These are phyloP conservation scores for Trichogramma dendrolimi DNA, from an alignment of 2,888 invertebrate species.

Conservation along the genomic window DNA sequence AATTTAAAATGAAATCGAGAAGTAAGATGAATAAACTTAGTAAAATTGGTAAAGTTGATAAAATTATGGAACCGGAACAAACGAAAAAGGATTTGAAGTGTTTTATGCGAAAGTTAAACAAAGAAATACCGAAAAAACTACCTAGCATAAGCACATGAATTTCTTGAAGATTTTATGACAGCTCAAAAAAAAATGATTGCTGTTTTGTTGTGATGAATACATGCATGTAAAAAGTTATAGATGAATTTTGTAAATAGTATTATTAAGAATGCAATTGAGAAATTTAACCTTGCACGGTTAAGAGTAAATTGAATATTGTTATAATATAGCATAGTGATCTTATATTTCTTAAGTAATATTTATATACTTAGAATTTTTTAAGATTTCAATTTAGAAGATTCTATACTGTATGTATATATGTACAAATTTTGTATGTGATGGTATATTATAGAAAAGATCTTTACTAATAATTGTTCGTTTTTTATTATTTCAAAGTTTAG, in stretches of 20 bases:
- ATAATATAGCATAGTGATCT: slow-evolving; percentile 15
- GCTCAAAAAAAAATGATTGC: slow-evolving; percentile 7
- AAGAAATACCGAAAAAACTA: slow-evolving; percentile 13
- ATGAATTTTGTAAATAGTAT: slow-evolving; percentile 20
- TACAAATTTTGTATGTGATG: slow-evolving; percentile 22
- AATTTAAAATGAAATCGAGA: slow-evolving; percentile 17
- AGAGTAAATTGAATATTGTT: slow-evolving; percentile 24
- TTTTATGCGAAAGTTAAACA: neutral
- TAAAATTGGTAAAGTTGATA: slow-evolving; percentile 15
- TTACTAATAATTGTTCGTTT: slow-evolving; percentile 19
- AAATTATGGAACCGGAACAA: slow-evolving; percentile 19
- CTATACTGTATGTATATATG: slow-evolving; percentile 23
- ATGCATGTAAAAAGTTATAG: slow-evolving; percentile 10
- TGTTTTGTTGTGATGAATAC: slow-evolving; percentile 16
- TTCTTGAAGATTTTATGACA: slow-evolving; percentile 16
- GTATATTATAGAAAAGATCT: slow-evolving; percentile 21
- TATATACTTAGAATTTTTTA: slow-evolving; percentile 25
- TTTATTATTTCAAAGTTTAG: slow-evolving; percentile 22
- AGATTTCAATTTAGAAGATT: slow-evolving; percentile 19
- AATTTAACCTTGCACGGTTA: slow-evolving; percentile 19
- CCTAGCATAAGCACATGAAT: slow-evolving; percentile 12
- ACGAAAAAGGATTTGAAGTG: neutral
- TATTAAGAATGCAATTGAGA: slow-evolving; percentile 13
- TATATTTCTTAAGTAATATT: slow-evolving; percentile 19
- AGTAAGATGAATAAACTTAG: neutral